These are phyloP conservation scores for Crocuta crocuta DNA, from an alignment of 2,113 vertebrate species.

Conservation along the genomic window DNA sequence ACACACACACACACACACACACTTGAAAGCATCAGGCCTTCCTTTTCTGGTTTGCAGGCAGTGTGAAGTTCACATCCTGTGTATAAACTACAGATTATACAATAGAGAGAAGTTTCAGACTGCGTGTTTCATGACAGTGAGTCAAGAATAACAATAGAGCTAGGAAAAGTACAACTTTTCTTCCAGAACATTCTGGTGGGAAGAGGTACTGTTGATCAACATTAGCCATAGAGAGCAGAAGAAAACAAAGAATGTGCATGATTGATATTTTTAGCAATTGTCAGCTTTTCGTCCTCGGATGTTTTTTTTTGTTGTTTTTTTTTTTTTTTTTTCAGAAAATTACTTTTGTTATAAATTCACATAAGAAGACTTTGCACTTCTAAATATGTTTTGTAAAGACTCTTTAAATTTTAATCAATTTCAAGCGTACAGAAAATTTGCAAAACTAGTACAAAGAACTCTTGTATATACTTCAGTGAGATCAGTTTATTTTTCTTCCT, in stretches of 20 bases:
- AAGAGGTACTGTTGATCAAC: not conserved
- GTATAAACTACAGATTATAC: not conserved
- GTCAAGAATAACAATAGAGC: not conserved
- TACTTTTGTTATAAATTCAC: not conserved
- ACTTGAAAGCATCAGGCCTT: not conserved
- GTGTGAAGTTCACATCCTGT: not conserved
- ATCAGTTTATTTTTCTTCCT: not conserved
- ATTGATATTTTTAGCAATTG: not conserved
- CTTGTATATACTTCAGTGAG: not conserved
- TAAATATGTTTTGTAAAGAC: not conserved
- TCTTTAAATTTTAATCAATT: constrained; percentile 4
- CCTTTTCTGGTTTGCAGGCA: not conserved
- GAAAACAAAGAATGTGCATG: not conserved
- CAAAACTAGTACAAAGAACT: not conserved
- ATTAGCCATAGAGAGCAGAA: not conserved
- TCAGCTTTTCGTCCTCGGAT: not conserved
- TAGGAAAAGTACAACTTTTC: not conserved
- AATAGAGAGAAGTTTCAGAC: not conserved
- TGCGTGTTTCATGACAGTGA: not conserved
- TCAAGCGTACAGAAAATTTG: not conserved
- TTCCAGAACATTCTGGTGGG: not conserved
- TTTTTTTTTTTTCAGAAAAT: not conserved
- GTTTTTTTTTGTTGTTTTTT: not conserved
- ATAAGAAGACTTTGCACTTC: not conserved
- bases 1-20: not conserved